A percentile compares a stretch with the other conserved stretches of the same genome.
Evolutionary conservation across 2,113 vertebrate genomes (phyloP).

Genomic region (Archilochus colubris): DNA sequence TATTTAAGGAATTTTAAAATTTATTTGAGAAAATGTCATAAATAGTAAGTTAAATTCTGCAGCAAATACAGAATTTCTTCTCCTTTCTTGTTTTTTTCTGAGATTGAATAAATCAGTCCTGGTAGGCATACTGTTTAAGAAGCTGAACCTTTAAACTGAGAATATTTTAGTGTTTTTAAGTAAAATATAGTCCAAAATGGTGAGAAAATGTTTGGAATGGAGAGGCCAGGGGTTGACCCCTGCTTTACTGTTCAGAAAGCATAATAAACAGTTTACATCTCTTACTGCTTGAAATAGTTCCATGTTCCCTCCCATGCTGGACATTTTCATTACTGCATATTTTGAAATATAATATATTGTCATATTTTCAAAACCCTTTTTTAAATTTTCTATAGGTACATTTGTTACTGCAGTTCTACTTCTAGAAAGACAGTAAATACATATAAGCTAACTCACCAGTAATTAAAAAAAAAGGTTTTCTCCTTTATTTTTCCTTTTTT

Average conservation of each 20-base stretch:
- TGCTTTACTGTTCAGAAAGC: not conserved
- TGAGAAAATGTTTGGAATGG: not conserved
- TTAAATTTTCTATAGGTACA: not conserved
- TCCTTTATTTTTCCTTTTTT: not conserved
- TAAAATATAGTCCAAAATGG: not conserved
- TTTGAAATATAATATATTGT: not conserved
- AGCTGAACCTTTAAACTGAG: not conserved
- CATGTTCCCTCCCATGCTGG: not conserved
- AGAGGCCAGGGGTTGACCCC: not conserved
- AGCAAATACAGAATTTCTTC: not conserved
- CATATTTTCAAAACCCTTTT: not conserved
- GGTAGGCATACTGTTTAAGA: not conserved
- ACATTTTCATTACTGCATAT: not conserved
- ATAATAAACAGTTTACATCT: not conserved
- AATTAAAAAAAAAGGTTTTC: not conserved
- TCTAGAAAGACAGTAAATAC: not conserved
- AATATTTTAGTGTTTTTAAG: not conserved
- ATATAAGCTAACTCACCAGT: not conserved
- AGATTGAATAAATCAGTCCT: not conserved
- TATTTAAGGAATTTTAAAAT: not conserved
- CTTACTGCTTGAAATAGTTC: not conserved
- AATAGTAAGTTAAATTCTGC: not conserved
- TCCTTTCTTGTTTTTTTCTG: not conserved
- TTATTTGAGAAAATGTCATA: not conserved
- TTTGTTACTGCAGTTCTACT: not conserved